Conservation (phyloP, 2,113 vertebrate species). For the Oriolus oriolus region DNA sequence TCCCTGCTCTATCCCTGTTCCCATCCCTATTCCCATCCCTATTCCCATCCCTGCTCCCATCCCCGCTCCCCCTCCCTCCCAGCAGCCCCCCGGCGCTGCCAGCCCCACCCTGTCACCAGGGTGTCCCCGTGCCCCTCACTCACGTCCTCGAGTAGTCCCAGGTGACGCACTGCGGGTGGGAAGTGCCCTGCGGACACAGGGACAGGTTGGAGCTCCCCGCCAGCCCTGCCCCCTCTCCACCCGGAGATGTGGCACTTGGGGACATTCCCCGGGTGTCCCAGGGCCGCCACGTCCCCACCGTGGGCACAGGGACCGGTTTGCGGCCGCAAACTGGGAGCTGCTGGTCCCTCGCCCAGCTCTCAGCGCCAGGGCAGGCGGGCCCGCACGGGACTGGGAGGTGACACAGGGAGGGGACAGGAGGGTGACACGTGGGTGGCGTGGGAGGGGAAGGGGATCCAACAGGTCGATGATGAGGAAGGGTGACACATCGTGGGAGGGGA, state of each 20-base stretch:
- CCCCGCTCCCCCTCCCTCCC: too few species aligned
- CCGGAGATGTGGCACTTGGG: fast-evolving
- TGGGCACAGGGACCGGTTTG: neutral
- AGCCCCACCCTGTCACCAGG: neutral
- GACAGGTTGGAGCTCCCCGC: neutral
- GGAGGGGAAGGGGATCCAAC: too few species aligned
- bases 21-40: too few species aligned
- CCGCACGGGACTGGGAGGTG: fast-evolving
- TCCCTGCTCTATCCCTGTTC: too few species aligned
- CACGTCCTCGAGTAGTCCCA: constrained; percentile 94
- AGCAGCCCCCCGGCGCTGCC: fast-evolving
- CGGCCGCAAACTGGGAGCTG: neutral
- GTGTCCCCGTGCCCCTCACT: constrained; percentile 49
- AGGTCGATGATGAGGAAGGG: neutral
- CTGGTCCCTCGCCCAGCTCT: neutral
- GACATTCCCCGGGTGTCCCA: neutral
- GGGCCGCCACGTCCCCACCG: fast-evolving
- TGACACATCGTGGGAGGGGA: neutral
- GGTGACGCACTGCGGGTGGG: constrained; percentile 90
- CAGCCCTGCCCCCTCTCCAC: neutral
- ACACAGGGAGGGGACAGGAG: neutral
- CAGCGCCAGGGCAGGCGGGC: neutral
- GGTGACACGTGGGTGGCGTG: neutral
- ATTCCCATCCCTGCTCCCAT: too few species aligned
- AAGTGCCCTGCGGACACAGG: constrained; percentile 82